A percentile compares a stretch with the other conserved stretches of the same genome.
Evolutionary conservation across 2,797 vertebrate species (phyloP).

Genomic region (Rousettus madagascariensis): DNA sequence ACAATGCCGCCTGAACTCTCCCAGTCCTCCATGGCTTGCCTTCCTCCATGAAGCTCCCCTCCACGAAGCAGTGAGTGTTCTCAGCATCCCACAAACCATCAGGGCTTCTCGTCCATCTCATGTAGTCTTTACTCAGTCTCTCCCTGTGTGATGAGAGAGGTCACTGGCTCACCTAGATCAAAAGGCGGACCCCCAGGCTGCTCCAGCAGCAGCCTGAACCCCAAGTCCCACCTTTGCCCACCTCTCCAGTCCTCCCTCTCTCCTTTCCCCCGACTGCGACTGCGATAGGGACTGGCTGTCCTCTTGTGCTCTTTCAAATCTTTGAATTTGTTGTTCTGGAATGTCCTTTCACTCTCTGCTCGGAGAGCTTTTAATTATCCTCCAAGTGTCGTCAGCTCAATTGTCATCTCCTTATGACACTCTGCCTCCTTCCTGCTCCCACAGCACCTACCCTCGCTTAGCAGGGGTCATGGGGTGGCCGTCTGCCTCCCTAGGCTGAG

Average conservation of each 20-base stretch:
- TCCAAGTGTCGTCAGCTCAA: not conserved
- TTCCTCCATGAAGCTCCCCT: not conserved
- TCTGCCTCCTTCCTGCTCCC: not conserved
- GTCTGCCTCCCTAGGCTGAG: not conserved
- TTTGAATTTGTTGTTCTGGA: not conserved
- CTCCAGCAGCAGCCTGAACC: not conserved
- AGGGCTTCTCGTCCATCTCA: fast-evolving
- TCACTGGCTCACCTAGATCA: not conserved
- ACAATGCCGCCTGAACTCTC: not conserved
- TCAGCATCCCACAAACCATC: not conserved
- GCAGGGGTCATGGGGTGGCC: not conserved
- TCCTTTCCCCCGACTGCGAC: not conserved
- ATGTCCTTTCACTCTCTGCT: not conserved
- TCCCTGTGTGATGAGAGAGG: not conserved
- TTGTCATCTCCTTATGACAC: not conserved
- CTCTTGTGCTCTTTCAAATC: not conserved
- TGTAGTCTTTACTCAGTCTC: not conserved
- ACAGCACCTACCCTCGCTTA: not conserved
- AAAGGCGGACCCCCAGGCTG: not conserved
- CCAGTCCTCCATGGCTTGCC: not conserved
- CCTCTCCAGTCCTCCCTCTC: not conserved
- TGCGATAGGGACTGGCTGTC: not conserved
- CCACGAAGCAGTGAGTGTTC: no score
- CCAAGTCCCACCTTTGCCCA: fast-evolving
- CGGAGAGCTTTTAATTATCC: not conserved